Conservation (phyloP, 1,140 invertebrate species). For the Aleiodes sp. region DNA sequence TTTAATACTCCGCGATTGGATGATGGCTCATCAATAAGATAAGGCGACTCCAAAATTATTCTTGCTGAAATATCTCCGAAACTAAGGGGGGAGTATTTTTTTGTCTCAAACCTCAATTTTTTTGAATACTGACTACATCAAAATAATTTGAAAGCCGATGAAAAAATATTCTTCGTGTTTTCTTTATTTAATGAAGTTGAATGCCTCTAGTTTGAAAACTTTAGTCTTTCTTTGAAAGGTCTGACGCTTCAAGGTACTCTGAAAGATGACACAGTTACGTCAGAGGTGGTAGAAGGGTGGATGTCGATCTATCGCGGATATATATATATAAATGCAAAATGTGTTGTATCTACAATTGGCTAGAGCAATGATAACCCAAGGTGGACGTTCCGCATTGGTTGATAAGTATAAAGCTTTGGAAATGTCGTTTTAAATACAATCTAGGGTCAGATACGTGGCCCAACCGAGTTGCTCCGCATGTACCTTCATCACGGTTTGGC, state of each 20-base stretch:
- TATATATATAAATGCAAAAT: conserved; percentile 14
- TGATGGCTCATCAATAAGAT: too few relatives aligned
- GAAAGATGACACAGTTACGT: conserved; percentile 27
- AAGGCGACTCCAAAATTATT: too few relatives aligned
- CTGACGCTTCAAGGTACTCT: not conserved
- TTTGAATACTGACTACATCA: too few relatives aligned
- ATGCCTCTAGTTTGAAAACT: conserved; percentile 13
- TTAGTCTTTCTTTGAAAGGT: not conserved
- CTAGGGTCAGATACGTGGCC: conserved; percentile 57
- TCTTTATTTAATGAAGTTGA: not conserved
- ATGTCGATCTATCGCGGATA: not conserved
- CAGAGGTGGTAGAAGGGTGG: not conserved
- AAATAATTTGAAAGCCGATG: not conserved
- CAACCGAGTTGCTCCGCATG: conserved; percentile 63
- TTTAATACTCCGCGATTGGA: too few relatives aligned
- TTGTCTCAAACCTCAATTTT: too few relatives aligned
- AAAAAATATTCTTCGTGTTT: not conserved
- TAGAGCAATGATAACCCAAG: conserved; percentile 8
- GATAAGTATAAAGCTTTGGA: conserved; percentile 25
- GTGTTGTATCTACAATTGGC: conserved; percentile 2
- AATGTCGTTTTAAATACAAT: conserved; percentile 24
- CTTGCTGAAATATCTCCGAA: too few relatives aligned
- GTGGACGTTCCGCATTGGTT: conserved; percentile 34
- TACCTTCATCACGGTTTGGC: conserved; percentile 42
- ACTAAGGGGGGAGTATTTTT: too few relatives aligned